Evolutionary conservation across 2,888 invertebrate species (phyloP).

Genomic region (Andrena trimmerana): DNA sequence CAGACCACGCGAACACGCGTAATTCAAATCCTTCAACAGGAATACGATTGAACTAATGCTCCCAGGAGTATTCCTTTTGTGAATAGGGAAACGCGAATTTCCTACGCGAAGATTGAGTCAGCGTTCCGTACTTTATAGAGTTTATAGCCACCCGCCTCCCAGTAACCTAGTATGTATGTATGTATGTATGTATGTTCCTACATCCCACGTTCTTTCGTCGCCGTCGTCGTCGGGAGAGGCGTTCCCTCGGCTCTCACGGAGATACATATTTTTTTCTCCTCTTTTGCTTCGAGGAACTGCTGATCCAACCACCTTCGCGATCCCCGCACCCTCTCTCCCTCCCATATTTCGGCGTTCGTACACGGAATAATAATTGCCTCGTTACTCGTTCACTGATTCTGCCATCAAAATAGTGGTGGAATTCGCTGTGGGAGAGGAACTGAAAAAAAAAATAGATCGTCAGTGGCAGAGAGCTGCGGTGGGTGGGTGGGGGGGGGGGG

Average conservation of each 20-base stretch:
- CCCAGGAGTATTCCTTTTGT: conserved; percentile 39
- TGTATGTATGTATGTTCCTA: conserved; percentile 23
- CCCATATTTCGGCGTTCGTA: background rate
- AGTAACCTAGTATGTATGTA: conserved; percentile 39
- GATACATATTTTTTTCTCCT: conserved; percentile 19
- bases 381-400: background rate
- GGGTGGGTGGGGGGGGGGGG: background rate
- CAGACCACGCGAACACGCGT: background rate
- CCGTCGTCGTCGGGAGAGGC: conserved; percentile 15
- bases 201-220: conserved; percentile 38
- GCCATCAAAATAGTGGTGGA: background rate
- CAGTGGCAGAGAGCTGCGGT: no score
- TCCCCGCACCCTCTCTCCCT: background rate
- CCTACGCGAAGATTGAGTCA: conserved; percentile 58
- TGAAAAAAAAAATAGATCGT: no score
- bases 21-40: conserved; percentile 35
- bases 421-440: background rate
- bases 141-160: conserved; percentile 53
- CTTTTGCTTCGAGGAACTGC: background rate
- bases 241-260: conserved; percentile 12
- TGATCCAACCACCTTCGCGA: conserved; percentile 14
- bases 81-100: conserved; percentile 48
- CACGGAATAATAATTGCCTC: conserved; percentile 19
- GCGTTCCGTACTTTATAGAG: conserved; percentile 54
- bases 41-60: conserved; percentile 45